phyloP scores from a whole-genome alignment of 2,797 vertebrate genomes.

The Menidia menidia region DNA sequence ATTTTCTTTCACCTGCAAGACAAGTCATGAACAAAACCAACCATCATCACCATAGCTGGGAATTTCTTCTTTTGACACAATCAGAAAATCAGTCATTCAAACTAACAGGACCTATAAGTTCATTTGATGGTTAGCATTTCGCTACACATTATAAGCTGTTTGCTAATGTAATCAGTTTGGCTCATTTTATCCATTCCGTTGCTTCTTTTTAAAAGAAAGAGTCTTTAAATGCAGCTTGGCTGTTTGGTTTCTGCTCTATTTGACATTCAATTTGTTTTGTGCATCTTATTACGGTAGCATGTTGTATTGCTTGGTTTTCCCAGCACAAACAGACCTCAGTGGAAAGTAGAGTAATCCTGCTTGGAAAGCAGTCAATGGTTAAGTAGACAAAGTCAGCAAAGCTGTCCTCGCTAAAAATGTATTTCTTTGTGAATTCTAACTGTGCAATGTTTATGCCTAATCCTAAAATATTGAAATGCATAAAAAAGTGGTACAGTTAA shows the following conservation, averaged over 20 bases:
- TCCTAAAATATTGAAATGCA: too few relatives aligned
- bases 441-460: too few relatives aligned
- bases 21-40: background rate
- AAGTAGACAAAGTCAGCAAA: too few relatives aligned
- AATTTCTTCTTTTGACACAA: background rate
- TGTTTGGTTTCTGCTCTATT: constrained; percentile 3
- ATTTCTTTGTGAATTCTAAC: too few relatives aligned
- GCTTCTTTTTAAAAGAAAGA: background rate
- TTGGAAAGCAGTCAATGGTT: too few relatives aligned
- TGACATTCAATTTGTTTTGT: background rate
- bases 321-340: background rate
- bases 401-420: too few relatives aligned
- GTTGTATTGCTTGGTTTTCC: background rate
- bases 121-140: background rate
- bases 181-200: too few relatives aligned
- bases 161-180: background rate
- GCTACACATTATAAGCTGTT: background rate
- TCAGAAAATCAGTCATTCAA: background rate
- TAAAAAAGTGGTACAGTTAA: too few relatives aligned
- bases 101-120: background rate
- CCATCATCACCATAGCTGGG: background rate
- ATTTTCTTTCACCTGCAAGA: background rate
- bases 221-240: background rate
- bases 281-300: background rate
- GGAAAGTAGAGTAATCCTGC: background rate